phyloP scores from a whole-genome alignment of 2,113 vertebrate genomes.

The Poeciliopsis occidentalis region DNA sequence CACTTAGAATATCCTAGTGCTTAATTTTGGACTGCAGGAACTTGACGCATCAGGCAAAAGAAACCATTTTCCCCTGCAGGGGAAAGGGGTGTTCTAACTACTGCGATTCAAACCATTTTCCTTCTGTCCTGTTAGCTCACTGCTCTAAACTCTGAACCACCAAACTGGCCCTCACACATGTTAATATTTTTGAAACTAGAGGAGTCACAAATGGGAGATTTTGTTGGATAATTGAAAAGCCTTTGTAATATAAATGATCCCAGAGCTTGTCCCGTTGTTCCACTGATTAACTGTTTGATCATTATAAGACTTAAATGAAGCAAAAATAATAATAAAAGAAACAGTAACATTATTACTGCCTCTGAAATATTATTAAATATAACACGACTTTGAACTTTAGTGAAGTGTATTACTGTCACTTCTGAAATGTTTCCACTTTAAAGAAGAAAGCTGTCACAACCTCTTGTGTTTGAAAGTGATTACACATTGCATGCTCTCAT shows the following conservation, averaged over 20 bases:
- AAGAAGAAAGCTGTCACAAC: constrained; percentile 18
- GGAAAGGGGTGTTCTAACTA: neutral
- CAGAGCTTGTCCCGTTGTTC: neutral
- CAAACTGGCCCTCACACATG: neutral
- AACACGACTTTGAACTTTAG: constrained; percentile 9
- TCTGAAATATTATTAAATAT: constrained; percentile 1
- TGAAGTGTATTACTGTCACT: constrained; percentile 10
- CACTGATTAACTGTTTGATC: neutral
- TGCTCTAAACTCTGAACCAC: neutral
- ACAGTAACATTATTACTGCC: neutral
- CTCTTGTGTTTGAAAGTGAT: constrained; percentile 24
- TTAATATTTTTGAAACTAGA: neutral
- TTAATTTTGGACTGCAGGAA: neutral
- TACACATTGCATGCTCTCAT: constrained; percentile 7
- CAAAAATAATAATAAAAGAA: neutral
- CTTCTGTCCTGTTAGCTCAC: neutral
- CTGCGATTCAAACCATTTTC: neutral
- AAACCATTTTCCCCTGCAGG: no score
- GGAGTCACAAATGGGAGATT: neutral
- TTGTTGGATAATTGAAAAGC: neutral
- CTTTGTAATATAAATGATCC: neutral
- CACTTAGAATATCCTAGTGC: no score
- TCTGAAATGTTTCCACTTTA: constrained; percentile 6
- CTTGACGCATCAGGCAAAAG: neutral
- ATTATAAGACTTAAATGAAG: neutral